Evolutionary conservation across 2,113 vertebrate species (phyloP), one percentile per base, ranked within the genome.

Genomic region (Rhinolophus sinicus): DNA sequence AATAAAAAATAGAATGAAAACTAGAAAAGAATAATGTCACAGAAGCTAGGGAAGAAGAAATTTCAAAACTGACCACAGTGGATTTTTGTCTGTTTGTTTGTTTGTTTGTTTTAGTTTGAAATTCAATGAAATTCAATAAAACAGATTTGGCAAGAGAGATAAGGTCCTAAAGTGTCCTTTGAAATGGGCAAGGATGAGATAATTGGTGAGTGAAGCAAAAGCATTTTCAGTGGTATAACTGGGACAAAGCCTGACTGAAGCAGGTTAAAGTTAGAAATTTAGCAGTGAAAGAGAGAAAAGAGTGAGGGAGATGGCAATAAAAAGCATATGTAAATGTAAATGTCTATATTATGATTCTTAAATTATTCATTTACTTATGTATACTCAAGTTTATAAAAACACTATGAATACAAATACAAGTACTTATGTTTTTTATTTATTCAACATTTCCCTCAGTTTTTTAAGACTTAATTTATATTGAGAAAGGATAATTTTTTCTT

Each of bases 81-180:
- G 40, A 6, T 44, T 44, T 50, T 47, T n/a, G n/a, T n/a, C n/a
- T n/a, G n/a, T n/a, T 54, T 54, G 52, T 14, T 54, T 44, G 40
- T 44, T 44, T 44, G 40, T 44, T 18, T 54, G 14, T 18, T 54
- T 54, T 12, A 54, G 16, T 54, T 54, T 54, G 52, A 54, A 54
- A 54, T 54, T 54, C 52, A 54, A 84, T 77, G 54, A 93, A 44
- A 70, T 12, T 19, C 22, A 50, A 50, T 50, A 50, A 50, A 86
- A 91, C n/a, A 75, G 24, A 85, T 77, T 38, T 97, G 70, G 26
- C 40, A 87, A 92, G 80, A 95, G 84, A 88, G 12, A 30, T 13
- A 56, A 67, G 12, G 7, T 78, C 65, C 12, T 82, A 47, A 90
- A 26, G 8, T 52, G 18, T 67, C 33, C 69, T 89, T 70, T 78